Evolutionary conservation across 2,888 invertebrate species (phyloP).

Genomic region (Rhingia rostrata): DNA sequence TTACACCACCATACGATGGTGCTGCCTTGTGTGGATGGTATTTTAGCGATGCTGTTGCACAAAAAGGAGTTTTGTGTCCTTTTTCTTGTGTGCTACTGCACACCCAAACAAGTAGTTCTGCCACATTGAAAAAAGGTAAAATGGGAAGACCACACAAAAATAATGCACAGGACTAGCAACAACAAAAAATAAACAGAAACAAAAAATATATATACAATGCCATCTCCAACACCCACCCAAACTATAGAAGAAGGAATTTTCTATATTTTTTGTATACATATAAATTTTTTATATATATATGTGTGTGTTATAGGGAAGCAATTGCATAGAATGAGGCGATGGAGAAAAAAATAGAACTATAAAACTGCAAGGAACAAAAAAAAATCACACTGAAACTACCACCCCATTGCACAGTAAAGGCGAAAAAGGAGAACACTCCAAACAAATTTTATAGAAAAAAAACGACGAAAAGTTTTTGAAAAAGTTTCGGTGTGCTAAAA

Average conservation of each 20-base stretch:
- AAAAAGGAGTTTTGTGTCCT: slow-evolving; percentile 75
- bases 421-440: slow-evolving; percentile 63
- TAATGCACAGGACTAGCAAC: slow-evolving; percentile 49
- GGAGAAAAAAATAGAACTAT: slow-evolving; percentile 63
- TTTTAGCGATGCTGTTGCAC: slow-evolving; percentile 72
- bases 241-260: slow-evolving; percentile 54
- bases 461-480: slow-evolving; percentile 79
- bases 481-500: slow-evolving; percentile 83
- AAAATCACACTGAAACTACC: slow-evolving; percentile 35
- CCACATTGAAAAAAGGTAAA: slow-evolving; percentile 75
- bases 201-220: slow-evolving; percentile 29
- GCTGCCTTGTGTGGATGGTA: slow-evolving; percentile 19
- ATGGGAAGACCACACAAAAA: slow-evolving; percentile 71
- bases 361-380: slow-evolving; percentile 63
- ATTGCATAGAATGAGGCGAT: slow-evolving; percentile 62
- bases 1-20: slow-evolving; percentile 21
- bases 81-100: slow-evolving; percentile 75
- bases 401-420: slow-evolving; percentile 32
- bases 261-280: slow-evolving; percentile 16
- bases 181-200: slow-evolving; percentile 41
- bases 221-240: slow-evolving; percentile 39
- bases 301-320: slow-evolving; percentile 49
- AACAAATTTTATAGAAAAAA: slow-evolving; percentile 65
- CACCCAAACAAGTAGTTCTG: slow-evolving; percentile 78
- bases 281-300: slow-evolving; percentile 26